Base-by-base conservation (phyloP, 2,888 invertebrate species). In the Entomobrya multifasciata region DNA sequence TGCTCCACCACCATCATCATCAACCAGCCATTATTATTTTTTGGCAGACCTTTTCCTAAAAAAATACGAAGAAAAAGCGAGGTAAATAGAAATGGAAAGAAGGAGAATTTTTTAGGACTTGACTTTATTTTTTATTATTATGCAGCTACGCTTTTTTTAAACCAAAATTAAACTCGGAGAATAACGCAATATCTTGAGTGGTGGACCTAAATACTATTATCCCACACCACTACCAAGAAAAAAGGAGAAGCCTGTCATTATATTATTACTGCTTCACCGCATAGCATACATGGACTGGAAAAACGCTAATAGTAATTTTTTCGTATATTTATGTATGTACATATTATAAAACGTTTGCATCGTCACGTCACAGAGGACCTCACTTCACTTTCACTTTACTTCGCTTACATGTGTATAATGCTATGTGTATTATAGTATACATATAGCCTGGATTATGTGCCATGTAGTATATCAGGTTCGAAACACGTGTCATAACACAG, bases 401-500 rank as follows among this genome's bases (percentile, higher is more conserved):
- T 52, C 55, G 52, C 52, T n/a, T 17, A 52, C 52, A n/a, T n/a
- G n/a, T n/a, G n/a, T n/a, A n/a, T n/a, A n/a, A n/a, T 17, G 13
- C 13, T 36, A 36, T 36, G 8, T 36, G 36, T 36, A 36, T 4
- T 36, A 36, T 36, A 36, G 4, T n/a, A n/a, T n/a, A n/a, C n/a
- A n/a, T n/a, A n/a, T n/a, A n/a, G n/a, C n/a, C n/a, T 44, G 44
- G 44, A 44, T n/a, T 49, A 15, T 36, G 36, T 36, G 36, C 36
- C 8, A 8, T 36, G 36, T 47, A 47, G 47, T 15, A 11, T 67
- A 67, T 81, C 25, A 57, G 65, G 49, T 62, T 82, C 60, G 13
- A 49, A 76, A 62, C 76, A 83, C 65, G 76, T 76, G 76, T 65
- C 83, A 76, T 83, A 76, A 76, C 52, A 36, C 52, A 76, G 36